These are phyloP conservation scores for Periplaneta americana DNA, from an alignment of 1,140 invertebrate species.

Conservation along the genomic window DNA sequence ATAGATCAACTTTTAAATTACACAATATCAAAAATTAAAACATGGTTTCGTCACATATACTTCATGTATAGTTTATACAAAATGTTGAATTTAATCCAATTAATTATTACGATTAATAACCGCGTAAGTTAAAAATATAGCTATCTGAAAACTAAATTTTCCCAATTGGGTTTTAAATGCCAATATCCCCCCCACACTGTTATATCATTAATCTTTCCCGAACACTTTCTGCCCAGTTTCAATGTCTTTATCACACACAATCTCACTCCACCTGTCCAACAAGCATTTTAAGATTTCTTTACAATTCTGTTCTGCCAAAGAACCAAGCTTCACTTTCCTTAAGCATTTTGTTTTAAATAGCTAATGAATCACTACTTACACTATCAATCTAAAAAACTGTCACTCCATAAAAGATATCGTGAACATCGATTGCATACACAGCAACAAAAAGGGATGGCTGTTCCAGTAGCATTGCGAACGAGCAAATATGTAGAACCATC, in stretches of 20 bases:
- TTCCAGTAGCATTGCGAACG: background rate
- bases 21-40: background rate
- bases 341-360: background rate
- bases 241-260: background rate
- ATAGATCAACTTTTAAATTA: background rate
- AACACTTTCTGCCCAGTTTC: background rate
- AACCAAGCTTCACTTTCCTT: background rate
- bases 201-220: background rate
- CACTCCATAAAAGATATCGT: slow-evolving; percentile 5
- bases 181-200: background rate
- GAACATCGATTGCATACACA: background rate
- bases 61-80: background rate
- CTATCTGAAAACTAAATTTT: background rate
- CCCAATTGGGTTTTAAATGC: background rate
- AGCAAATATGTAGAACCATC: background rate
- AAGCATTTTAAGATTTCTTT: background rate
- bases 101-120: slow-evolving; percentile 1
- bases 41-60: background rate
- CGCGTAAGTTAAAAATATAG: background rate
- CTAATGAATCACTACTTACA: background rate
- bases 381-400: background rate
- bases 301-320: background rate
- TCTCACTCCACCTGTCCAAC: background rate
- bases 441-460: background rate
- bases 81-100: background rate